Evolutionary conservation across 2,888 invertebrate species (phyloP), one percentile per base, ranked within the genome.

Genomic region (Carcina quercana): DNA sequence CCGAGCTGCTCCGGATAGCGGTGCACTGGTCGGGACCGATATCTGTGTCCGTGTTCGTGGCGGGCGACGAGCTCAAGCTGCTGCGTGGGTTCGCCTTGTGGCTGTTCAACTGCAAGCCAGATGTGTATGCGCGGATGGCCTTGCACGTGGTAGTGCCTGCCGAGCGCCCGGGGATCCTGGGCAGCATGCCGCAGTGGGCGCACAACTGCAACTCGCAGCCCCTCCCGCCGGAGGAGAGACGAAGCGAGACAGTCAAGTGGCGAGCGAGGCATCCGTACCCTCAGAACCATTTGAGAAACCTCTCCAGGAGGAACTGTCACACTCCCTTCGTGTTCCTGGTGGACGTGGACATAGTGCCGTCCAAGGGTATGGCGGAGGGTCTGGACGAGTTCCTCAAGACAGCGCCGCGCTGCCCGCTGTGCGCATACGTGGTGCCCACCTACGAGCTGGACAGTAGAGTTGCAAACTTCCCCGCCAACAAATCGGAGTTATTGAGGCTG

Each of bases 391-490:
- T 95, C 64, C 69, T 94, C 10, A 69, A 70, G 11, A 83, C 61
- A 15, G 82, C 86, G 5, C 87, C 88, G 27, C 88, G 87, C 48
- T 86, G 86, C 38, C 80, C 75, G 2, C 68, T 87, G 43, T 96
- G 95, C 61, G 95, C 95, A 11, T 96, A 92, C 70, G 95, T 96
- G 25, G 91, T 96, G 52, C 96, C 96, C 0, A 96, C 96, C 0
- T 95, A 94, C 61, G 96, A 96, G 73, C 76, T 96, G 44, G 94
- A 95, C 60, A 87, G 88, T 35, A 85, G 93, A 35, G 92, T 92
- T 1, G 74, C 72, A 0, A 86, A 86, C 28, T 94, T 94, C 59
- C 96, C 96, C 0, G 72, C 84, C n/a, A 93, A 92, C 56, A 95
- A 95, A 70, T 87, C 89, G 12, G 92, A 92, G 49, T 72, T 96